phyloP scores from a whole-genome alignment of 2,113 vertebrate species.

The Erinaceus europaeus region DNA sequence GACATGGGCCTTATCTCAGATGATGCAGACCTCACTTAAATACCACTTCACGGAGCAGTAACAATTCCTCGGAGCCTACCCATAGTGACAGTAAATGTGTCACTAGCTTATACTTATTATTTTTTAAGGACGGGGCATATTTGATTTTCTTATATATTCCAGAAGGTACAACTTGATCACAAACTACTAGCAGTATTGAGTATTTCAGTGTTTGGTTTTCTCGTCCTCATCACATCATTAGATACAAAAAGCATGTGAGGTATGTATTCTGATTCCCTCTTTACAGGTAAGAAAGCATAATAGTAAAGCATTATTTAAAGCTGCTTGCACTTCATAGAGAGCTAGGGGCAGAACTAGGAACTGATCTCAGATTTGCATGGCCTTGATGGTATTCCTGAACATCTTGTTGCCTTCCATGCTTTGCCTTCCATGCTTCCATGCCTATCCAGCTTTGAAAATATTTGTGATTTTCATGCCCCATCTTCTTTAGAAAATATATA shows the following conservation, averaged over 20 bases:
- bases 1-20: background rate
- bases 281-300: background rate
- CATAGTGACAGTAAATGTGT: too few species aligned
- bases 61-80: background rate
- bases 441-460: background rate
- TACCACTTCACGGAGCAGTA: background rate
- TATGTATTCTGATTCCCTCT: background rate
- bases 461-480: background rate
- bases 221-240: background rate
- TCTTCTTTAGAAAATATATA: background rate
- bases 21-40: constrained; percentile 11
- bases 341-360: background rate
- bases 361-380: background rate
- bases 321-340: background rate
- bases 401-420: too few species aligned
- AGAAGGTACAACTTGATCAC: background rate
- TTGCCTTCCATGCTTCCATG: background rate
- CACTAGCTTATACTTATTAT: background rate
- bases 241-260: background rate
- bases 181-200: background rate
- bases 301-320: background rate
- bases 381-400: background rate
- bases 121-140: constrained; percentile 8
- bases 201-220: background rate
- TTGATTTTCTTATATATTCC: background rate